Percentiles rank a stretch among this genome's conserved stretches.
These are phyloP conservation scores for Catostomus latipinnis DNA, from an alignment of 2,797 vertebrate genomes.

Conservation along the genomic window DNA sequence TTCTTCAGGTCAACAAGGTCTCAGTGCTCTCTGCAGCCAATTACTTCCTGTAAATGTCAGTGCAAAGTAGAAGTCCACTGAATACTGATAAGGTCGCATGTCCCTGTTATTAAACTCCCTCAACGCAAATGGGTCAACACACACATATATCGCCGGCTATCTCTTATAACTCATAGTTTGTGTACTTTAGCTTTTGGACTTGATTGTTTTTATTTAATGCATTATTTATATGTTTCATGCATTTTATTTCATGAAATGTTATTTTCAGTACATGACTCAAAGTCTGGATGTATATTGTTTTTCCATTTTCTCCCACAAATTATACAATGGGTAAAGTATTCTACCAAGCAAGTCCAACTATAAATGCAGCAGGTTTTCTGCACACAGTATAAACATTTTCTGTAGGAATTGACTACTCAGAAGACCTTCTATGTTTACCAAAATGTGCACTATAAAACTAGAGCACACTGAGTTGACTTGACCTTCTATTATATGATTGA, in stretches of 20 bases:
- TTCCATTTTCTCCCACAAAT: not conserved
- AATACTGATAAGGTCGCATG: constrained; percentile 41
- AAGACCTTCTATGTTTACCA: not conserved
- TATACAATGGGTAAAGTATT: not conserved
- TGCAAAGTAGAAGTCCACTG: constrained; percentile 37
- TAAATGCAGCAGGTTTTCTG: not conserved
- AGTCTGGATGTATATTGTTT: not conserved
- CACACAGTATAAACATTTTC: not conserved
- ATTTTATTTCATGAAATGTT: too few species aligned
- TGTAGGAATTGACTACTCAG: not conserved
- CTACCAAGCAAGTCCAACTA: not conserved
- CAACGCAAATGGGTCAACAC: not conserved
- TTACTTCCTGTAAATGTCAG: constrained; percentile 62
- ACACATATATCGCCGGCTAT: too few species aligned
- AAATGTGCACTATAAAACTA: not conserved
- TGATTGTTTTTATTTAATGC: too few species aligned
- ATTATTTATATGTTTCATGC: not conserved
- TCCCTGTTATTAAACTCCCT: constrained; percentile 27
- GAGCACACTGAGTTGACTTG: not conserved
- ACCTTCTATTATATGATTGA: too few species aligned
- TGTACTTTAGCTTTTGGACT: not conserved
- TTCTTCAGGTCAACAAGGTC: constrained; percentile 51
- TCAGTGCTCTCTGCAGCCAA: constrained; percentile 47
- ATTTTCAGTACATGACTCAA: too few species aligned
- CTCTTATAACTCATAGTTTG: not conserved